A percentile compares a stretch with the other conserved stretches of the same genome.
These are phyloP conservation scores for Tachysurus fulvidraco DNA, from an alignment of 2,113 vertebrate species.

Conservation along the genomic window DNA sequence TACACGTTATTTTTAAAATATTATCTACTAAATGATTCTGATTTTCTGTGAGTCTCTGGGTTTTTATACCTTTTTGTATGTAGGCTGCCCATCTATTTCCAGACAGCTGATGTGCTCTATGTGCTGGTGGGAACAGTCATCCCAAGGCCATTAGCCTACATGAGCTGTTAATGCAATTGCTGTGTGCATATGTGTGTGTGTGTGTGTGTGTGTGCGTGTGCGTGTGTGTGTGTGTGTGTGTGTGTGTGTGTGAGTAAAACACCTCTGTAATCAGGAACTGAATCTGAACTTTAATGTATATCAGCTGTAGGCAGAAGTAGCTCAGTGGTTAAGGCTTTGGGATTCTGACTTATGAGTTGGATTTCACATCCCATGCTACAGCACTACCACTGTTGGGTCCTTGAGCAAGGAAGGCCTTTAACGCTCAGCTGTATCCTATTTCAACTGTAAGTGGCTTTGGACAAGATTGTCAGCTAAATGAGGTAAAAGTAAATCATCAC, in stretches of 20 bases:
- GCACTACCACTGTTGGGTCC: not conserved
- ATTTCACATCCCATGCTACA: not conserved
- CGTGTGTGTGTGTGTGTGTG: too few relatives aligned
- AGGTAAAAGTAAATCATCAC: not conserved
- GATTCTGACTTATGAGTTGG: not conserved
- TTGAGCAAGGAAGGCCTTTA: not conserved
- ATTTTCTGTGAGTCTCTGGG: not conserved
- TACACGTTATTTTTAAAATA: not conserved
- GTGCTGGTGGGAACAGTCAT: not conserved
- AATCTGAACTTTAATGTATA: not conserved
- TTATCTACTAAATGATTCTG: not conserved
- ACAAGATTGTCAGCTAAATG: not conserved
- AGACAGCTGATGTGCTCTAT: not conserved
- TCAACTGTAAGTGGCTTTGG: not conserved
- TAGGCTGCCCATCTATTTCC: conserved; percentile 18
- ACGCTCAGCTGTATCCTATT: not conserved
- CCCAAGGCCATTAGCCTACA: conserved; percentile 23
- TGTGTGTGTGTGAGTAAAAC: not conserved
- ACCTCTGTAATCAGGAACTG: not conserved
- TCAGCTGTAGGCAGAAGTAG: not conserved
- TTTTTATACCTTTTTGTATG: not conserved
- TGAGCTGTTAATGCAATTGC: not conserved
- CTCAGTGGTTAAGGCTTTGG: not conserved
- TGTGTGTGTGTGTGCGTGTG: too few relatives aligned
- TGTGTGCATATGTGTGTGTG: not conserved